A percentile compares a stretch with the other conserved stretches of the same genome.
These are phyloP conservation scores for Tipula helvola DNA, from an alignment of 2,888 invertebrate species.

Conservation along the genomic window DNA sequence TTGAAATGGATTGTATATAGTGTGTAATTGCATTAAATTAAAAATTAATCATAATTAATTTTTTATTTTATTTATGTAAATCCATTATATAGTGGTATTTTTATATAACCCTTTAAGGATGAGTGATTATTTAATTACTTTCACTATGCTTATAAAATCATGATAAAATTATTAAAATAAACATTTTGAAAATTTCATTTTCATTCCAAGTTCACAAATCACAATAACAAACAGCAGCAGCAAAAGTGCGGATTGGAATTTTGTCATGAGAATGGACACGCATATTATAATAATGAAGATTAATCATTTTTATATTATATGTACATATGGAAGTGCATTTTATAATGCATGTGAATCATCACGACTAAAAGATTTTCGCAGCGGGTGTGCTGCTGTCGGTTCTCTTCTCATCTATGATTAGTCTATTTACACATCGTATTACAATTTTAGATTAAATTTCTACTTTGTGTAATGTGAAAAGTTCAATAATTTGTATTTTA, in stretches of 20 bases:
- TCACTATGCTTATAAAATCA: background rate
- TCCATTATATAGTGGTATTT: background rate
- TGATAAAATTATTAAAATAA: background rate
- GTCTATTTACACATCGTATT: background rate
- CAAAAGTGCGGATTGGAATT: background rate
- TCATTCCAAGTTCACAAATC: background rate
- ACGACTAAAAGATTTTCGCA: background rate
- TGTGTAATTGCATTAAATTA: background rate
- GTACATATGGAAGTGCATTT: background rate
- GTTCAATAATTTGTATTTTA: background rate
- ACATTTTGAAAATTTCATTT: background rate
- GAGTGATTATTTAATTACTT: background rate
- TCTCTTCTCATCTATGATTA: background rate
- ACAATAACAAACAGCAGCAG: background rate
- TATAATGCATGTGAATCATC: background rate
- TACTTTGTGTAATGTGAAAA: background rate
- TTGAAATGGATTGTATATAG: background rate
- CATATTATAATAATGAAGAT: background rate
- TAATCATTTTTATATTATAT: background rate
- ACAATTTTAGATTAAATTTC: background rate
- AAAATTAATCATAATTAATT: background rate
- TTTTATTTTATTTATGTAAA: background rate
- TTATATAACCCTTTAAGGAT: background rate
- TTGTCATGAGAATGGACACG: background rate
- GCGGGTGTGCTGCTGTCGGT: background rate